Evolutionary conservation across 2,888 invertebrate genomes (phyloP), one percentile per base, ranked within the genome.

Genomic region (Tanaodytes sp.): DNA sequence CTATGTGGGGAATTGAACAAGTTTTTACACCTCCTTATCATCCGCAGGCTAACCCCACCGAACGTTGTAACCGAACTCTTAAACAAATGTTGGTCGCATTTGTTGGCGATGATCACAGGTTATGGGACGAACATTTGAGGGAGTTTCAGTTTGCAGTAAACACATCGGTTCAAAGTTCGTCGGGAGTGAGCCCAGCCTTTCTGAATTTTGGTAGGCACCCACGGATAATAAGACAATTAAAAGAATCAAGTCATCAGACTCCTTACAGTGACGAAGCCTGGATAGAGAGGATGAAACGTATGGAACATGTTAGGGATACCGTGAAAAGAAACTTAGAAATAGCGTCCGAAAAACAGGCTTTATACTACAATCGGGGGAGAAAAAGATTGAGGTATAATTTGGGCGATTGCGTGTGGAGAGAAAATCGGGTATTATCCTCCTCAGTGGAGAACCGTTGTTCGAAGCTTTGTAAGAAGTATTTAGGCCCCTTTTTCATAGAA

Each of bases 111-210:
- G 42, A 73, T 33, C 77, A 77, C 2, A 63, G 63, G 12, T 49
- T 71, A 2, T 77, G 78, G 77, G 74, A 77, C 30, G 5, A 36
- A 12, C 59, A 75, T 33, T n/a, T 77, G 0, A 46, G 54, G 0
- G 61, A 75, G 16, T 55, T 78, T 16, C 58, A 58, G 9, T 75
- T 67, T 36, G 77, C 78, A 3, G 16, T 71, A 2, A 61, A 73
- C 18, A 75, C 76, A 0, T 69, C 75, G 0, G 36, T 36, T 1
- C 73, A 73, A 14, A 59, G 66, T 1, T 71, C 69, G 0, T 51
- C 73, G 0, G 63, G 65, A 6, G 43, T 51, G 1, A 63, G 63
- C 0, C 77, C 77, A 8, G 73, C 69, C 0, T 75, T 72, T 33
- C 39, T 73, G 15, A 37, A 37, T 15, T 15, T 23, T 23, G 23